Percentiles rank a stretch among this genome's conserved stretches.
phyloP scores from a whole-genome alignment of 2,888 invertebrate species.

The Cephus nigrinus region DNA sequence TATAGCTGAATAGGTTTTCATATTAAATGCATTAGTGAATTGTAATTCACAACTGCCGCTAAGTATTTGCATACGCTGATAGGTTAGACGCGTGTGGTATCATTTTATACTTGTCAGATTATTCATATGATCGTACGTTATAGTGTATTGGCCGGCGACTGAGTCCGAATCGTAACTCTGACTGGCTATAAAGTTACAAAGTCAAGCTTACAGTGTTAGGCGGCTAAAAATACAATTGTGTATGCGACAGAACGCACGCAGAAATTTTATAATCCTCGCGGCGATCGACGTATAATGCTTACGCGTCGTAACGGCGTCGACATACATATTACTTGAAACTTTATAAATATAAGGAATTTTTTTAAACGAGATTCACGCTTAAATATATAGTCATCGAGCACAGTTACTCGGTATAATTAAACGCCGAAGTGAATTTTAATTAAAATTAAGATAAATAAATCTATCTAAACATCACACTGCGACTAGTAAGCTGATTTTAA shows the following conservation, averaged over 20 bases:
- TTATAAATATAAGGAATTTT: not conserved
- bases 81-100: too few species aligned
- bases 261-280: not conserved
- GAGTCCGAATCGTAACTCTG: not conserved
- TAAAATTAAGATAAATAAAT: not conserved
- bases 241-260: not conserved
- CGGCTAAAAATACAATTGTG: not conserved
- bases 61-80: not conserved
- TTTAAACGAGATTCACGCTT: not conserved
- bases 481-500: not conserved
- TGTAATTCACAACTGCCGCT: not conserved
- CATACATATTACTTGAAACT: not conserved
- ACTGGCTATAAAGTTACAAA: not conserved
- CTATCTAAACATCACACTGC: too few species aligned
- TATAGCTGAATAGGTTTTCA: too few species aligned
- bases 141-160: not conserved
- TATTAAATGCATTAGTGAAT: not conserved
- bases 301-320: not conserved
- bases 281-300: not conserved
- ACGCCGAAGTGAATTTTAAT: too few species aligned
- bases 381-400: not conserved
- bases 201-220: not conserved
- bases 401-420: too few species aligned
- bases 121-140: not conserved
- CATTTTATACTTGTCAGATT: not conserved